Evolutionary conservation across 2,888 invertebrate genomes (phyloP), one percentile per base, ranked within the genome.

Genomic region (Acanthosepion esculentum): DNA sequence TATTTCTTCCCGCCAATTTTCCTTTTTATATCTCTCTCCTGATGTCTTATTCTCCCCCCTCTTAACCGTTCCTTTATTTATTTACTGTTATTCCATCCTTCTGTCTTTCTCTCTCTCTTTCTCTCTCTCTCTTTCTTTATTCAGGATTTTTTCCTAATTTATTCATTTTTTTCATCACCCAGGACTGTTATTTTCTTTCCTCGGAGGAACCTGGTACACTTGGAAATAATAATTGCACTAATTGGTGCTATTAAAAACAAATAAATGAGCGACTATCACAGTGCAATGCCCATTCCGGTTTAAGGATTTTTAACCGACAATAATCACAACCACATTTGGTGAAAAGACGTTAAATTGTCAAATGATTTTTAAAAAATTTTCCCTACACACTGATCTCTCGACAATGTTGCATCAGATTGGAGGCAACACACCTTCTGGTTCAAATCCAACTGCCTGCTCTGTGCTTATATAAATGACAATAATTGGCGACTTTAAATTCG

Each of bases 71-170:
- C 15, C n/a, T 12, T 78, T n/a, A 12, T n/a, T 15, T 78, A 4
- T 5, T 15, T 5, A 5, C 23, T 33, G n/a, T 78, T 1, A 15
- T n/a, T n/a, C 5, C 12, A 0, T n/a, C 0, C n/a, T 10, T n/a
- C n/a, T 78, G 12, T 78, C n/a, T 33, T n/a, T 20, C 8, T 15
- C 5, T 15, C 23, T 15, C n/a, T 0, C 78, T 33, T 12, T 33
- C 33, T 18, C 10, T 18, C n/a, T 5, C 8, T n/a, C 15, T 78
- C n/a, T 78, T 12, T n/a, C 12, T 78, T 18, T 33, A n/a, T 78
- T 78, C 33, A n/a, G 4, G 5, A 8, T 78, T 7, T 41, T 59
- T 20, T 59, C 23, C 59, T 23, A 59, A 20, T 20, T 59, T 7
- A 23, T 7, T 59, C 23, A 20, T 23, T 59, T 59, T 59, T 20